Percentiles rank a stretch among this genome's conserved stretches.
These are phyloP conservation scores for Meteorus colon DNA, from an alignment of 2,888 invertebrate genomes.

Conservation along the genomic window DNA sequence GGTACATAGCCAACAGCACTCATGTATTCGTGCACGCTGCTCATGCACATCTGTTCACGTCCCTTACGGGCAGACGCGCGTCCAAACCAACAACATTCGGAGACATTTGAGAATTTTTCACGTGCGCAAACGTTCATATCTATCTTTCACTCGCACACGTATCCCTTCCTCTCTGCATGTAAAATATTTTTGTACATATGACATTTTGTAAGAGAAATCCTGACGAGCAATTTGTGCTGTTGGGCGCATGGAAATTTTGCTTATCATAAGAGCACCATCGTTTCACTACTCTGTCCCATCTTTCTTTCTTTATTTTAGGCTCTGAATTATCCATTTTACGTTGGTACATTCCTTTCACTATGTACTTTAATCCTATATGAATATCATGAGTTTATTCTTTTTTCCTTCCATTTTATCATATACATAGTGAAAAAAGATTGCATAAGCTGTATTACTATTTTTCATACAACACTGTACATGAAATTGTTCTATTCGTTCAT, in stretches of 20 bases:
- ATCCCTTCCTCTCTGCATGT: not conserved
- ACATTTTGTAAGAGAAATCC: constrained; percentile 14
- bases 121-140: constrained; percentile 11
- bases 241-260: not conserved
- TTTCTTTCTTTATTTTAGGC: not conserved
- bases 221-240: constrained; percentile 15
- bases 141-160: not conserved
- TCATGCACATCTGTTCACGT: constrained; percentile 44
- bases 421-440: not conserved
- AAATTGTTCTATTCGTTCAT: not conserved
- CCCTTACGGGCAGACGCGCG: constrained; percentile 34
- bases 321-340: not conserved
- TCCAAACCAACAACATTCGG: not conserved
- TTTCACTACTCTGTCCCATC: not conserved
- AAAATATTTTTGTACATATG: not conserved
- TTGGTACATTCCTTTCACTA: not conserved
- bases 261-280: constrained; percentile 13
- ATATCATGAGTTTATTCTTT: not conserved
- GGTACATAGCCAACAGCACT: not conserved
- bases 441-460: not conserved
- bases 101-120: constrained; percentile 28
- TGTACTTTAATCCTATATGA: not conserved
- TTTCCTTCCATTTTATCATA: not conserved
- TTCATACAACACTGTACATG: not conserved
- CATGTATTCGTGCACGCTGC: constrained; percentile 26